A percentile compares a stretch with the other conserved stretches of the same genome.
phyloP scores from a whole-genome alignment of 2,797 vertebrate species.

The Tapera naevia region DNA sequence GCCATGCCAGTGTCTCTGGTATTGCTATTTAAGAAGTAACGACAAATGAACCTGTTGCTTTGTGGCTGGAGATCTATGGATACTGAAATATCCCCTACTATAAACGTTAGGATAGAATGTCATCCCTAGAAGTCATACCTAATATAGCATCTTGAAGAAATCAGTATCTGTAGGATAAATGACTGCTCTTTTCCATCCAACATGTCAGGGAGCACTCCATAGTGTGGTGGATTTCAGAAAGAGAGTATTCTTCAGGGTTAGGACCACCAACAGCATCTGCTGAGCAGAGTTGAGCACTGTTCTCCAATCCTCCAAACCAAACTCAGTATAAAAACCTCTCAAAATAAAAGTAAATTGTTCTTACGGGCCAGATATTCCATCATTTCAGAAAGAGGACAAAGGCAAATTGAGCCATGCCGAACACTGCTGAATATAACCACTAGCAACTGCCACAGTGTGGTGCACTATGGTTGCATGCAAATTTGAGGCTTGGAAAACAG shows the following conservation, averaged over 20 bases:
- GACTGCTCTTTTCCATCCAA: not conserved
- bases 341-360: not conserved
- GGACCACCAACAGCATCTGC: not conserved
- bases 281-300: not conserved
- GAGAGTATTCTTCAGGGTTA: not conserved
- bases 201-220: not conserved
- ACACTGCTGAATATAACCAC: not conserved
- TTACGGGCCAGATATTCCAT: not conserved
- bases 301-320: not conserved
- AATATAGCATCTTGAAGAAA: not conserved
- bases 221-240: not conserved
- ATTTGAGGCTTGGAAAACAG: not conserved
- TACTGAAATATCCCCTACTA: not conserved
- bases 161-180: not conserved
- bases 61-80: not conserved
- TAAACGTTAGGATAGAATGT: not conserved
- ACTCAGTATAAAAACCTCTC: not conserved
- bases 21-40: not conserved
- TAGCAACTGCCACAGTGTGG: not conserved
- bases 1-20: not conserved
- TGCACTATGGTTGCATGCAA: not conserved
- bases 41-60: not conserved
- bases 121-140: not conserved
- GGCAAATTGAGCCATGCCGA: not conserved
- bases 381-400: not conserved